Evolutionary conservation across 35 echinoderm and acorn worm species (phyloP).

Genomic region (Amphiura filiformis): DNA sequence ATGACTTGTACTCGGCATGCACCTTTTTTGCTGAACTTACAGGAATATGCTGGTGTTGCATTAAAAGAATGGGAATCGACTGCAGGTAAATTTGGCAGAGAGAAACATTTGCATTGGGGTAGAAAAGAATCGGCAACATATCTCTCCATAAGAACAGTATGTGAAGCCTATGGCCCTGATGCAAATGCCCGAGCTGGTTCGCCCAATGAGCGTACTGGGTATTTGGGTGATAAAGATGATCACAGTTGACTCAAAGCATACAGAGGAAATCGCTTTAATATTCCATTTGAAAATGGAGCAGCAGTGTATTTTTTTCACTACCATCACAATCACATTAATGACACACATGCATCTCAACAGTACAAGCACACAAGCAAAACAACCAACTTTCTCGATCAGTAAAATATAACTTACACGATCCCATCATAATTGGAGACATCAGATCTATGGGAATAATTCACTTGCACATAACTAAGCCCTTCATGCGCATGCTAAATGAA

Average conservation of each 20-base stretch:
- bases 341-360: too few species aligned
- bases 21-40: too few species aligned
- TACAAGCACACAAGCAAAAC: conserved; percentile 34
- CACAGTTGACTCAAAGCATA: conserved; percentile 19
- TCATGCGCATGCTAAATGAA: conserved; percentile 62
- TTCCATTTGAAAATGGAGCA: conserved; percentile 50
- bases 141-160: conserved; percentile 48
- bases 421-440: conserved; percentile 54
- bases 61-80: conserved; percentile 60
- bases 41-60: conserved; percentile 69
- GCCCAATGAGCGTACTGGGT: conserved; percentile 49
- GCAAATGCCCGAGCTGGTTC: conserved; percentile 46
- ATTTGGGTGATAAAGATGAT: conserved; percentile 8
- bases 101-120: conserved; percentile 30
- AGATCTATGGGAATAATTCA: conserved; percentile 54
- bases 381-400: conserved; percentile 33
- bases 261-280: conserved; percentile 62
- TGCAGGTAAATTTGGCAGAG: conserved; percentile 24
- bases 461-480: conserved; percentile 36
- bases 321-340: too few species aligned
- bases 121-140: conserved; percentile 1
- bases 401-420: conserved; percentile 39
- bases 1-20: too few species aligned
- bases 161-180: conserved; percentile 69
- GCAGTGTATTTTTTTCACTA: conserved; percentile 45